Conservation (phyloP, 2,113 vertebrate genomes). For the Zapornia atra region DNA sequence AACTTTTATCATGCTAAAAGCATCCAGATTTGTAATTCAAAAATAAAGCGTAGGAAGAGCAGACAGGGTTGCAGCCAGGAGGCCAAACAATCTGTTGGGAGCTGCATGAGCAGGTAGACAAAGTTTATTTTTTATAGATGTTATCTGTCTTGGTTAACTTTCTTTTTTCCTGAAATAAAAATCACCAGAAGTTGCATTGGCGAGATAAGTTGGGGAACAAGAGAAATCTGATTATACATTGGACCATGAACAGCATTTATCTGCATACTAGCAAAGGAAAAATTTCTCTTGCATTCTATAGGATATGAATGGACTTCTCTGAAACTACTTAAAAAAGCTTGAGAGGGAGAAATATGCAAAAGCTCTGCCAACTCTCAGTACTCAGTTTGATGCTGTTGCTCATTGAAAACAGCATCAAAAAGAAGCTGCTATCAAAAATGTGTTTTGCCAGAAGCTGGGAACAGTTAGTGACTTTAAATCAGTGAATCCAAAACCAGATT, state of each 20-base stretch:
- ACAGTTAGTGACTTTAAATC: background rate
- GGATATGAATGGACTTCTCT: background rate
- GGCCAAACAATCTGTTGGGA: background rate
- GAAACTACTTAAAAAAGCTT: background rate
- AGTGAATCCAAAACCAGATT: background rate
- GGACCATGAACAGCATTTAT: background rate
- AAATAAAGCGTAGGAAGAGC: background rate
- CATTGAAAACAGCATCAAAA: conserved; percentile 25
- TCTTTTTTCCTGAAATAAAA: background rate
- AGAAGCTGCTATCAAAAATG: background rate
- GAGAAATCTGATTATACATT: background rate
- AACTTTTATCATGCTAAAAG: background rate
- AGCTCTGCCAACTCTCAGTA: background rate
- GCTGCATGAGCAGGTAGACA: background rate
- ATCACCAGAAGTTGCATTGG: background rate
- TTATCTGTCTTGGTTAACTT: background rate
- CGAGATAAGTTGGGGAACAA: background rate
- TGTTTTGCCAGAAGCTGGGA: conserved; percentile 10
- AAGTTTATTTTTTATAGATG: fast-evolving
- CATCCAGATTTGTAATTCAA: background rate
- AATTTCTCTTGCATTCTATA: background rate
- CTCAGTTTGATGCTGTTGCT: background rate
- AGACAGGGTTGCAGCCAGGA: background rate
- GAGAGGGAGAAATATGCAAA: conserved; percentile 1
- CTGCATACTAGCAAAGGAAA: background rate